Evolutionary conservation across 2,888 invertebrate species (phyloP), one percentile per base, ranked within the genome.

Genomic region (Calliphora vomitoria): DNA sequence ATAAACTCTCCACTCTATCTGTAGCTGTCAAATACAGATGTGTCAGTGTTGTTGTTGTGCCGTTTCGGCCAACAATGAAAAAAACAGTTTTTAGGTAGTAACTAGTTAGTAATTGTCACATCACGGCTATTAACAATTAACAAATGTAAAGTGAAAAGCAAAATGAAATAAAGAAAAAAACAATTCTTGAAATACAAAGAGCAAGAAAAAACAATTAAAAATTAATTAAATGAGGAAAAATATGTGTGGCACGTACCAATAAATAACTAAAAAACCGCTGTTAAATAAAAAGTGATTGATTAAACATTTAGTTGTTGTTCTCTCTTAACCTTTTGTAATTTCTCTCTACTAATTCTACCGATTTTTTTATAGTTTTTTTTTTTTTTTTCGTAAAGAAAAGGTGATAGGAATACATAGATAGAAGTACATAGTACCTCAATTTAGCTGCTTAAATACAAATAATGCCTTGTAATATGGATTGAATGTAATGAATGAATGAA

Each of bases 21-120:
- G 58, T 76, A 80, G 50, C 80, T 87, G 86, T 86, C 86, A 87
- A 72, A 82, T 80, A 41, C 80, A 81, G 15, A 81, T 83, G 75
- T 71, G 38, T 58, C 83, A 71, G 76, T 66, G 66, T 86, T 83
- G 81, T 76, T 86, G 68, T 80, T 64, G 55, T 69, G 31, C 15
- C 18, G 75, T 84, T 87, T 84, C 78, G 81, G 84, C 87, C 84
- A 84, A 74, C 47, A 80, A 66, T 71, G 47, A 75, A 71, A 38
- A 38, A 72, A 72, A 13, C 64, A 20, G 53, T 78, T 79, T 83
- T 64, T 62, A 44, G 50, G 64, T 86, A 75, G 79, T 80, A 82
- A 80, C 69, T 82, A 82, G 55, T 82, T 83, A 81, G 75, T 72
- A 53, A 87, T 72, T 84, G 71, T 81, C 80, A 72, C 44, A 83